Evolutionary conservation across 2,888 invertebrate species (phyloP).

Genomic region (Trissolcus brochymenae): DNA sequence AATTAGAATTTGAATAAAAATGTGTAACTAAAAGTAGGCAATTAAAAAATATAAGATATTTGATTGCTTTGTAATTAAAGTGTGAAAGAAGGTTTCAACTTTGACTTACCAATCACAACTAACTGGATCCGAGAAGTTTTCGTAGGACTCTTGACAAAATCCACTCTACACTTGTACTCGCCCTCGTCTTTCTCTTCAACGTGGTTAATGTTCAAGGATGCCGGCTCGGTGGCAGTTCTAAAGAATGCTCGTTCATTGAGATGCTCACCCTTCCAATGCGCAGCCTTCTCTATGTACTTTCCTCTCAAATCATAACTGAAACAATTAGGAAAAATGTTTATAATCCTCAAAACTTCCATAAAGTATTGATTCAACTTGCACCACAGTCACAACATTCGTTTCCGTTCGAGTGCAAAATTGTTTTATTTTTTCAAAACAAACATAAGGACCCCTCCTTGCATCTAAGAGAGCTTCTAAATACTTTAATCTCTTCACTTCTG

Average conservation of each 20-base stretch:
- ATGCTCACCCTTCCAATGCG: constrained; percentile 85
- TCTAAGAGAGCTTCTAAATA: constrained; percentile 24
- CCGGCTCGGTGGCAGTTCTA: constrained; percentile 82
- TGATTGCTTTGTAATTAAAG: constrained; percentile 40
- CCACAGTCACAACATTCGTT: no score
- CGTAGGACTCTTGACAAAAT: constrained; percentile 88
- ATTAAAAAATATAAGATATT: constrained; percentile 18
- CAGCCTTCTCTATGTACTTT: constrained; percentile 78
- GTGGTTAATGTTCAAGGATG: constrained; percentile 82
- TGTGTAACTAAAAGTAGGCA: constrained; percentile 5
- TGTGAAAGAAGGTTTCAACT: constrained; percentile 20
- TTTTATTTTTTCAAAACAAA: constrained; percentile 4
- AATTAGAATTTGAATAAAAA: background rate
- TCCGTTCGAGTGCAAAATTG: no score
- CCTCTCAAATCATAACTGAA: constrained; percentile 85
- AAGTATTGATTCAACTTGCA: no score
- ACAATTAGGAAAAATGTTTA: constrained; percentile 59
- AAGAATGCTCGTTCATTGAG: constrained; percentile 84
- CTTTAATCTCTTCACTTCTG: constrained; percentile 41
- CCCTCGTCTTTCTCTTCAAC: constrained; percentile 84
- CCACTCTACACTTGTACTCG: constrained; percentile 87
- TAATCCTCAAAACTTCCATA: constrained; percentile 3
- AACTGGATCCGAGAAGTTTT: constrained; percentile 85
- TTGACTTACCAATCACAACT: constrained; percentile 84
- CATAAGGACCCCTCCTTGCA: constrained; percentile 19